Evolutionary conservation across 2,888 invertebrate genomes (phyloP), one percentile per base, ranked within the genome.

Genomic region (Chesias legatella): DNA sequence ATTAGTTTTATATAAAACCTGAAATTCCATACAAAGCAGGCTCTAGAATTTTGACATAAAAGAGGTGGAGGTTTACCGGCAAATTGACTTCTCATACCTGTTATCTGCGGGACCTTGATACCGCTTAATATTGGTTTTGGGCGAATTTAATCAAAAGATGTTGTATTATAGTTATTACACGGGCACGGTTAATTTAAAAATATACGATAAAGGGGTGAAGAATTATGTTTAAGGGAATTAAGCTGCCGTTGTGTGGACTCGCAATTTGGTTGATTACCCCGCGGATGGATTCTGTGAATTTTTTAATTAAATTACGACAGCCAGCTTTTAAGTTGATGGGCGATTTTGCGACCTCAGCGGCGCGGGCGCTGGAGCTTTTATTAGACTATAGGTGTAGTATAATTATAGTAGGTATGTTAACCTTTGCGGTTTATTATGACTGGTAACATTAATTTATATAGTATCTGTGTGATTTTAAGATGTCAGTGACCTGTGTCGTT

Each of bases 261-360:
- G 79, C 82, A 86, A 88, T 88, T 84, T 83, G 71, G 78, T 70
- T 74, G 80, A 86, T 86, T 84, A 80, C 76, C 61, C 62, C 63
- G 57, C 63, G 61, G 67, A 62, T 66, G 70, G 53, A 75, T 88
- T 85, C 88, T 79, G 81, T 82, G 88, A 86, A 85, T 84, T 88
- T 86, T 84, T 84, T 84, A 86, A 88, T 88, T 85, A 81, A 88
- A 88, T 88, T 88, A 88, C 72, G 79, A 75, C 67, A 69, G 79
- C 78, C 75, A 79, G 83, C 72, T 76, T 77, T 73, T 68, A 70
- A 73, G 66, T 67, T 79, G 73, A 79, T 78, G 72, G 67, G 64
- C 46, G 58, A 64, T 52, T 60, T 47, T 42, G 13, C 13, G 13
- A 17, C 13, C 3, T 5, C 13, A 17, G 13, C 13, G 13, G 13